Percentiles rank a stretch among this genome's conserved stretches.
Conservation (phyloP, 2,113 vertebrate species). For the Rhipidura dahli region DNA sequence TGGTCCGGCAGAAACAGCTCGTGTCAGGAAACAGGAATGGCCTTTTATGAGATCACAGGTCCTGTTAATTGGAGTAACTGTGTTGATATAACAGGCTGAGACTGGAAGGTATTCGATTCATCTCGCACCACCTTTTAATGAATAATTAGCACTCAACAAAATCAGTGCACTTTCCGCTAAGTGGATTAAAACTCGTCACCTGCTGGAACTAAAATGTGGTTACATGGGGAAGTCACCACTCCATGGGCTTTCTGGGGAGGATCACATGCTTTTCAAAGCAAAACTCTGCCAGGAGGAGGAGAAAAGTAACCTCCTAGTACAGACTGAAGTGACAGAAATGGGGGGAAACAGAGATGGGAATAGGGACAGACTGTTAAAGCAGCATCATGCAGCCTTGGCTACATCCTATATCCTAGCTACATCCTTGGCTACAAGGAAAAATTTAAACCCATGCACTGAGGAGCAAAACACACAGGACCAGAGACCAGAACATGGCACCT, state of each 20-base stretch:
- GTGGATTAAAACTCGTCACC: slow-evolving; percentile 50
- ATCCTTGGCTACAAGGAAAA: not conserved
- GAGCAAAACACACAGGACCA: not conserved
- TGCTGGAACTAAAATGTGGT: slow-evolving; percentile 24
- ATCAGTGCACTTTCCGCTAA: slow-evolving; percentile 27
- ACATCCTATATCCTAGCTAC: too few relatives aligned
- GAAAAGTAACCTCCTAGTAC: not conserved
- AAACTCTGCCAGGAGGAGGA: not conserved
- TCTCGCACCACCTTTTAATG: slow-evolving; percentile 19
- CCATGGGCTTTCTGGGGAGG: not conserved
- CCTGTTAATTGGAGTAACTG: slow-evolving; percentile 41
- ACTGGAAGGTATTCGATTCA: slow-evolving; percentile 23
- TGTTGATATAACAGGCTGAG: slow-evolving; percentile 13
- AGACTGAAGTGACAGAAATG: not conserved
- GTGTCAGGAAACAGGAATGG: not conserved
- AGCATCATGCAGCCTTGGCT: not conserved
- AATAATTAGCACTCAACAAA: slow-evolving; percentile 42
- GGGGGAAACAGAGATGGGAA: not conserved
- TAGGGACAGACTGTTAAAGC: not conserved
- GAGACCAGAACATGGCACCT: not conserved
- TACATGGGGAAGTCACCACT: not conserved
- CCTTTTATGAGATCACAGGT: slow-evolving; percentile 34
- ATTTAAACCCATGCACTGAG: not conserved
- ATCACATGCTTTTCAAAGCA: slow-evolving; percentile 9
- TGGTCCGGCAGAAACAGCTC: not conserved